Evolutionary conservation across 2,113 vertebrate genomes (phyloP).

Genomic region (Rhineura floridana): DNA sequence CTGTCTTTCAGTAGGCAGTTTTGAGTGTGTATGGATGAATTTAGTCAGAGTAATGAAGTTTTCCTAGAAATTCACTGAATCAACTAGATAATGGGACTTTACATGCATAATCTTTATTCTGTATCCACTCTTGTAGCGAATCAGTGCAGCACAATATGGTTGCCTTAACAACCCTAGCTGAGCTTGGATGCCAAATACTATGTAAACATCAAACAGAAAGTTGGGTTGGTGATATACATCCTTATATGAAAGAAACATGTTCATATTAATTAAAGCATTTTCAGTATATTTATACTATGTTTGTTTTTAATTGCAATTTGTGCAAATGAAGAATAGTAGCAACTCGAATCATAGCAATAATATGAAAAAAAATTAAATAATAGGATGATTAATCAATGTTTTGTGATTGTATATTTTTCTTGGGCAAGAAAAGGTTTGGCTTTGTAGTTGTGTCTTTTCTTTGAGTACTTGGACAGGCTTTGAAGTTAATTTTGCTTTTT

Average conservation of each 20-base stretch:
- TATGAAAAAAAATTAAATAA: conserved; percentile 12
- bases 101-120: background rate
- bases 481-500: conserved; percentile 18
- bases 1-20: background rate
- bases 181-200: background rate
- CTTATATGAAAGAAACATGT: background rate
- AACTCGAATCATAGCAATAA: conserved; percentile 1
- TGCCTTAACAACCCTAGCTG: background rate
- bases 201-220: background rate
- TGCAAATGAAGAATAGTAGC: accelerated
- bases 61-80: background rate
- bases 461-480: background rate
- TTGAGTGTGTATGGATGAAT: background rate
- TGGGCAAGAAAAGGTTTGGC: conserved; percentile 26
- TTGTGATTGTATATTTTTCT: conserved; percentile 27
- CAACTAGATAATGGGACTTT: background rate
- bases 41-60: background rate
- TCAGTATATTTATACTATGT: background rate
- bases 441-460: background rate
- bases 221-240: background rate
- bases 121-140: background rate
- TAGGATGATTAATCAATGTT: background rate
- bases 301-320: background rate
- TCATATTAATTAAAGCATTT: background rate
- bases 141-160: background rate